These are phyloP conservation scores for Adelognathus sp. DNA, from an alignment of 2,888 invertebrate species.

Conservation along the genomic window DNA sequence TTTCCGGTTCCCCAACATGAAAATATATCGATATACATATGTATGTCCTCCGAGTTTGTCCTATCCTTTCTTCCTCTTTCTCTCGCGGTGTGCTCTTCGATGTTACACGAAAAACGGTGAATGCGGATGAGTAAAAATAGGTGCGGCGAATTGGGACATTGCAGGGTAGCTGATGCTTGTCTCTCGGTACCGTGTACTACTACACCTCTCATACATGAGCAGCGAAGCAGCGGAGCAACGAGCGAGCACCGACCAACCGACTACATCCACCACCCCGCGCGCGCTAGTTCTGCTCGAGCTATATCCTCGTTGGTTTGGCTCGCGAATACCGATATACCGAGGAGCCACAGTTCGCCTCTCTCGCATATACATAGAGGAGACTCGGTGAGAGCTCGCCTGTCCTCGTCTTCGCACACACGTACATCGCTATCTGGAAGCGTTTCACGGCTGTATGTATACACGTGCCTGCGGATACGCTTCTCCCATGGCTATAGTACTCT, in stretches of 20 bases:
- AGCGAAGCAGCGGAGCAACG: slow-evolving; percentile 14
- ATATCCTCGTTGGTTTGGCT: slow-evolving; percentile 36
- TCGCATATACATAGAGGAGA: slow-evolving; percentile 8
- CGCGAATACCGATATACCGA: slow-evolving; percentile 41
- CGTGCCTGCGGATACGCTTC: slow-evolving; percentile 51
- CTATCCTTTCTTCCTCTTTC: neutral
- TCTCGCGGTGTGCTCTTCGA: slow-evolving; percentile 36
- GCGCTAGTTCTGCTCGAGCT: neutral
- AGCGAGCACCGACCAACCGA: slow-evolving; percentile 19
- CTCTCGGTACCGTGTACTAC: slow-evolving; percentile 39
- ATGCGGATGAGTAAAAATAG: slow-evolving; percentile 63
- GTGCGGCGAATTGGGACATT: slow-evolving; percentile 62
- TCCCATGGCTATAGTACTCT: slow-evolving; percentile 26
- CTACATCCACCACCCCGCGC: slow-evolving; percentile 17
- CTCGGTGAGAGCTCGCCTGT: neutral
- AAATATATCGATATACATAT: neutral
- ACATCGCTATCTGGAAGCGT: slow-evolving; percentile 37
- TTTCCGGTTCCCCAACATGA: neutral
- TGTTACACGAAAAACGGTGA: slow-evolving; percentile 52
- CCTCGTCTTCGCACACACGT: slow-evolving; percentile 36
- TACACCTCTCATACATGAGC: slow-evolving; percentile 1
- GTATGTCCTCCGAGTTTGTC: neutral
- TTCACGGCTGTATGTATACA: slow-evolving; percentile 35
- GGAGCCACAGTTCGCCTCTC: neutral
- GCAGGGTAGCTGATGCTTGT: slow-evolving; percentile 50